Evolutionary conservation across 64 coral and sea anemone genomes (phyloP), one percentile per base, ranked within the genome.

Genomic region (Porites lutea): DNA sequence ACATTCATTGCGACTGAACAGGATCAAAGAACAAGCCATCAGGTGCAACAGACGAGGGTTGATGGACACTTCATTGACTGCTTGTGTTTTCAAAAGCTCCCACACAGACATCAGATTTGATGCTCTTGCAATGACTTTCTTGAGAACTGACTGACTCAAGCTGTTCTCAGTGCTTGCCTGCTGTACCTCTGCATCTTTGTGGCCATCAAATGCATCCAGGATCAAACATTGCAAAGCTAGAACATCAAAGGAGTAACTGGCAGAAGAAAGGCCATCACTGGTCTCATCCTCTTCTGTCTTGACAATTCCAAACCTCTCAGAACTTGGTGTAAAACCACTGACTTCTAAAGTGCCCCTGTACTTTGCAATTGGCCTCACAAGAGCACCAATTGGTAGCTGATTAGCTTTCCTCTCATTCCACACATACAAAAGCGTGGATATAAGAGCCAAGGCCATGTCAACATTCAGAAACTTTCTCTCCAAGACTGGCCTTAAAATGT

Each of bases 371-470:
- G 83, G 82, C 3, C 71, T 74, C 63, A 86, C 48, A 15, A 74
- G 52, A 3, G 71, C 91, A 52, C 76, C 72, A 22, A 54, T 52
- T 10, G 64, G 82, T 44, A 58, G 10, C 47, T 87, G 82, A 7
- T 86, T 86, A 20, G 81, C 81, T 84, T 48, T 84, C 63, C 81
- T 84, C 47, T 93, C 91, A 79, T 93, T 93, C 91, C 91, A 93
- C 60, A 79, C 63, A 22, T 93, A 93, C 11, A 93, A 64, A 15
- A 93, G 85, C 13, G 72, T 78, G 23, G 91, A 87, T 55, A 93
- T 75, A 77, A 79, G 46, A 16, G 91, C 82, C 75, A 93, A 64
- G 15, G 91, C 51, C 71, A 93, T 59, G 74, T 93, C 82, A 8
- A 74, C 83, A 93, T 87, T 93, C 59, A 93, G 60, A 22, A 93